These are phyloP conservation scores for Andrena dorsata DNA, from an alignment of 2,888 invertebrate species.

Conservation along the genomic window DNA sequence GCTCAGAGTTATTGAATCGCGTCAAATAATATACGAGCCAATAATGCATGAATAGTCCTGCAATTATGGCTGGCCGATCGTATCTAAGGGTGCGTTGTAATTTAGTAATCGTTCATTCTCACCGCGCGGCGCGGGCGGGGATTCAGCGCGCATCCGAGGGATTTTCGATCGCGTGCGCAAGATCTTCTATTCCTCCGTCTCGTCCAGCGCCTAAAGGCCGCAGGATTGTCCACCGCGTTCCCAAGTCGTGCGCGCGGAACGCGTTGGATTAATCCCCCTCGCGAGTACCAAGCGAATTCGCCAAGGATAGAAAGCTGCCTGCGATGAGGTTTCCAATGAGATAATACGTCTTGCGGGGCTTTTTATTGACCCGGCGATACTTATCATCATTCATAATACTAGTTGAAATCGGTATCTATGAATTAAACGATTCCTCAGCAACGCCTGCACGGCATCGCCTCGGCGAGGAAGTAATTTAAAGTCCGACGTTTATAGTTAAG, in stretches of 20 bases:
- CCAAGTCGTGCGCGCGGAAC: neutral
- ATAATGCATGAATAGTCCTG: slow-evolving; percentile 82
- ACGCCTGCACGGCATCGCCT: slow-evolving; percentile 37
- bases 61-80: slow-evolving; percentile 78
- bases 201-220: neutral
- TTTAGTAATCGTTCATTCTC: slow-evolving; percentile 75
- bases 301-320: neutral
- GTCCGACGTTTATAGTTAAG: slow-evolving; percentile 57
- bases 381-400: slow-evolving; percentile 56
- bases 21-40: slow-evolving; percentile 83
- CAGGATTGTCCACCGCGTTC: neutral
- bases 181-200: neutral
- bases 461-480: slow-evolving; percentile 68
- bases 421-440: slow-evolving; percentile 68
- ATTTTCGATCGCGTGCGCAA: neutral
- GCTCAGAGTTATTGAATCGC: slow-evolving; percentile 81
- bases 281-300: neutral
- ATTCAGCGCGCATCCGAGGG: slow-evolving; percentile 11
- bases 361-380: slow-evolving; percentile 34
- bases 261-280: neutral
- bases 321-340: slow-evolving; percentile 25
- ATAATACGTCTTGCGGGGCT: slow-evolving; percentile 46
- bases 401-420: slow-evolving; percentile 61
- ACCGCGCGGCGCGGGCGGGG: slow-evolving; percentile 41
- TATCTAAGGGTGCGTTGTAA: slow-evolving; percentile 76